These are phyloP conservation scores for Sapajus apella DNA, from an alignment of 2,113 vertebrate species.

Conservation along the genomic window DNA sequence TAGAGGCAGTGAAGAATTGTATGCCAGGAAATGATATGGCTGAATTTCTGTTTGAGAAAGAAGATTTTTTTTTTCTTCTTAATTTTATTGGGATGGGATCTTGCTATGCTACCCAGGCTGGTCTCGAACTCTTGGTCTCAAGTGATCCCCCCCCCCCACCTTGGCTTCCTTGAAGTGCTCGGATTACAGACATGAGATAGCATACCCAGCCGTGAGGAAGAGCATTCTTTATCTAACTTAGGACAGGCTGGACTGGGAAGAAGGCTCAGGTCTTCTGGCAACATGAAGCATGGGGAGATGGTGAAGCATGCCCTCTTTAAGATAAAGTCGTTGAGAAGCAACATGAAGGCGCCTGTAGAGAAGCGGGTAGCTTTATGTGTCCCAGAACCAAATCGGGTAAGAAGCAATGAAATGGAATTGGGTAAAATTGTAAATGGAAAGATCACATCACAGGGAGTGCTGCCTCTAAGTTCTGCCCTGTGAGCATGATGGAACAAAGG, in stretches of 20 bases:
- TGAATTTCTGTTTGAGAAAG: background rate
- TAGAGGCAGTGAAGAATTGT: background rate
- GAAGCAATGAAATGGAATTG: conserved; percentile 24
- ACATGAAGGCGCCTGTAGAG: background rate
- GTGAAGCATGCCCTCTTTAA: background rate
- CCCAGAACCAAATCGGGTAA: background rate
- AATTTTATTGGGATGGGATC: too few species aligned
- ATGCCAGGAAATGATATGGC: background rate
- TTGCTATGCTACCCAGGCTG: too few species aligned
- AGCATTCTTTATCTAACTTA: background rate
- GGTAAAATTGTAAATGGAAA: conserved; percentile 1
- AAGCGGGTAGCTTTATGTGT: background rate
- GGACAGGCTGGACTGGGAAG: too few species aligned
- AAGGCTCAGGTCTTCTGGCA: background rate
- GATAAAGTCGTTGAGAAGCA: background rate
- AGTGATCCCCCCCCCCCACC: too few species aligned
- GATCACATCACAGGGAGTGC: background rate
- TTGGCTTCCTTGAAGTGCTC: too few species aligned
- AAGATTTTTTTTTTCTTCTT: background rate
- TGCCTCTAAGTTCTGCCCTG: background rate
- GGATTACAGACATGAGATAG: too few species aligned
- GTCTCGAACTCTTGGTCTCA: too few species aligned
- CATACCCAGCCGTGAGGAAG: background rate
- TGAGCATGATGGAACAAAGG: conserved; percentile 51
- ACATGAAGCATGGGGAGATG: background rate